Evolutionary conservation across 2,888 invertebrate species (phyloP), one percentile per base, ranked within the genome.

Genomic region (Pediacus dermestoides): DNA sequence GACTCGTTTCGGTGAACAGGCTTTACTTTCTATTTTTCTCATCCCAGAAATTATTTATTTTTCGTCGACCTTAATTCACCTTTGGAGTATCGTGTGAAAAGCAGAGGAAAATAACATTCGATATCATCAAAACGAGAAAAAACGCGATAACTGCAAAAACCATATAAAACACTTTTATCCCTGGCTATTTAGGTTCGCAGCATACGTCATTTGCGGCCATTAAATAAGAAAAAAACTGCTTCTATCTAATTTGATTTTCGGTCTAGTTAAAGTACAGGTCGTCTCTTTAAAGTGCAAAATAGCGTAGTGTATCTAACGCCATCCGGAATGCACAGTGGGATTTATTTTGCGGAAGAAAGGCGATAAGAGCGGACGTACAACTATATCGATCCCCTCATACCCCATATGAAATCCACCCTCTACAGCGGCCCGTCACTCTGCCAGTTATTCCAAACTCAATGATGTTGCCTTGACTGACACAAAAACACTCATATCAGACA

Each of bases 311-410:
- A 42, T 42, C 43, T 35, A 30, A 25, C 28, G 18, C 25, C 37
- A 36, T 38, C 37, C 38, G 41, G 48, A 54, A 48, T 49, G 46
- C 46, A 43, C 51, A 48, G 41, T 39, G 39, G 50, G 52, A 53
- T 55, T 53, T 53, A 53, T 55, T 51, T 55, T 46, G 48, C 48
- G 52, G 54, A 55, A 55, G 50, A 39, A 46, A 44, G 40, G 39
- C 47, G 52, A 55, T 55, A 55, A 53, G 51, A 34, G 34, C 35
- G 39, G 33, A 39, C 34, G 23, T 28, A n/a, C 9, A 23, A 25
- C 30, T 21, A 30, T 34, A 39, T 39, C 35, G 39, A 39, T 40
- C 22, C 25, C 16, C 21, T 10, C 13, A 21, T 30, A 18, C n/a
- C n/a, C n/a, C n/a, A n/a, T n/a, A n/a, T n/a, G n/a, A n/a, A n/a